phyloP scores from a whole-genome alignment of 2,113 vertebrate genomes.

The Pluvialis apricaria region DNA sequence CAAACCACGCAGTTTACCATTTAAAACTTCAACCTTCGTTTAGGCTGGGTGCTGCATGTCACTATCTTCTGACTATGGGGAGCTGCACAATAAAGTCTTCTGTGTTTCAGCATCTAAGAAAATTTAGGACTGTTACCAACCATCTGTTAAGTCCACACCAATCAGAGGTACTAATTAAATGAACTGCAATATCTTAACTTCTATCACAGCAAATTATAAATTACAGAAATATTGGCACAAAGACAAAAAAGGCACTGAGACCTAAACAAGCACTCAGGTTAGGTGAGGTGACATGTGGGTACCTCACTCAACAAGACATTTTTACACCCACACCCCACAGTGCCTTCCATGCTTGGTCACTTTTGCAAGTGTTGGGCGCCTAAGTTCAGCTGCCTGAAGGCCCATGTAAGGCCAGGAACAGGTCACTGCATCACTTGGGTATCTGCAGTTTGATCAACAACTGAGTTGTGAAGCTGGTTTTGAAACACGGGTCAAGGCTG shows the following conservation, averaged over 20 bases:
- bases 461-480: background rate
- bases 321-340: background rate
- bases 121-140: background rate
- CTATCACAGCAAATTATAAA: background rate
- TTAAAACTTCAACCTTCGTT: background rate
- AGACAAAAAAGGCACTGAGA: background rate
- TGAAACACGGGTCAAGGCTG: background rate
- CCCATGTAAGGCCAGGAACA: accelerated
- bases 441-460: background rate
- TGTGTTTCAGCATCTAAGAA: background rate
- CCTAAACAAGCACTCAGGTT: background rate
- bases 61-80: background rate
- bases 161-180: background rate
- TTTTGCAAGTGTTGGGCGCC: background rate
- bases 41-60: background rate
- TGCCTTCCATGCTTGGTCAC: background rate
- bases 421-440: background rate
- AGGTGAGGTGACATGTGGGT: background rate
- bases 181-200: background rate
- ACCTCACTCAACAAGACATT: background rate
- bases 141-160: background rate
- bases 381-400: background rate
- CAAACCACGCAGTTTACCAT: background rate
- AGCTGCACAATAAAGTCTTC: background rate
- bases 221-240: background rate